These are phyloP conservation scores for Contarinia nasturtii DNA, from an alignment of 1,140 invertebrate genomes.

Conservation along the genomic window DNA sequence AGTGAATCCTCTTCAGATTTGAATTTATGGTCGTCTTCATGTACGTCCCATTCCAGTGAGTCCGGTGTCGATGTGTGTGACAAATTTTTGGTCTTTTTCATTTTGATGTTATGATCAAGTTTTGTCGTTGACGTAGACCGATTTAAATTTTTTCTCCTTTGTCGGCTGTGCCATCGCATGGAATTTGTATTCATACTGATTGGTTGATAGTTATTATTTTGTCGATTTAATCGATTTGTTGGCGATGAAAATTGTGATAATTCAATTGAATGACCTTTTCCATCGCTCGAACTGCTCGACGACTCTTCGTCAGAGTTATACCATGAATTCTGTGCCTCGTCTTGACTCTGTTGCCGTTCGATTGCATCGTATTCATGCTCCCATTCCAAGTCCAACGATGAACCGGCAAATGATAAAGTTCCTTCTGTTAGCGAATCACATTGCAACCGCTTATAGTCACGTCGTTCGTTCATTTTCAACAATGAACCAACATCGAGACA, in stretches of 20 bases:
- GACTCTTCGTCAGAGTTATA: too few species aligned
- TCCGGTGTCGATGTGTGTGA: constrained; percentile 22
- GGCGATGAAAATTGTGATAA: too few species aligned
- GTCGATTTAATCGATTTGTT: too few species aligned
- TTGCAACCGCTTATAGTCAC: not conserved
- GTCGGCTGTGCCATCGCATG: too few species aligned
- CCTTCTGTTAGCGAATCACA: not conserved
- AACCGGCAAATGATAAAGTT: constrained; percentile 13
- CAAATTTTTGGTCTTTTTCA: constrained; percentile 13
- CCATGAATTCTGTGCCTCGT: too few species aligned
- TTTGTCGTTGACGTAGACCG: too few species aligned
- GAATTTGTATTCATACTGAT: too few species aligned
- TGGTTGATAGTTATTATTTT: too few species aligned
- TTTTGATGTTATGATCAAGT: not conserved
- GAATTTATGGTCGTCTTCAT: constrained; percentile 18
- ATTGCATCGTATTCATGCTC: constrained; percentile 16
- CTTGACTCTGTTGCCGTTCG: too few species aligned
- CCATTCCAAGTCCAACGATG: constrained; percentile 20
- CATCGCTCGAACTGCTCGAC: too few species aligned
- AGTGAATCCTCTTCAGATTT: constrained; percentile 17
- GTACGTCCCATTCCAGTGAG: constrained; percentile 20
- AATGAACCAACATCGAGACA: not conserved
- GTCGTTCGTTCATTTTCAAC: not conserved
- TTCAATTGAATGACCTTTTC: too few species aligned
- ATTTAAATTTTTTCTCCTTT: too few species aligned